phyloP scores from a whole-genome alignment of 2,888 invertebrate species.

The Theristus sp. region DNA sequence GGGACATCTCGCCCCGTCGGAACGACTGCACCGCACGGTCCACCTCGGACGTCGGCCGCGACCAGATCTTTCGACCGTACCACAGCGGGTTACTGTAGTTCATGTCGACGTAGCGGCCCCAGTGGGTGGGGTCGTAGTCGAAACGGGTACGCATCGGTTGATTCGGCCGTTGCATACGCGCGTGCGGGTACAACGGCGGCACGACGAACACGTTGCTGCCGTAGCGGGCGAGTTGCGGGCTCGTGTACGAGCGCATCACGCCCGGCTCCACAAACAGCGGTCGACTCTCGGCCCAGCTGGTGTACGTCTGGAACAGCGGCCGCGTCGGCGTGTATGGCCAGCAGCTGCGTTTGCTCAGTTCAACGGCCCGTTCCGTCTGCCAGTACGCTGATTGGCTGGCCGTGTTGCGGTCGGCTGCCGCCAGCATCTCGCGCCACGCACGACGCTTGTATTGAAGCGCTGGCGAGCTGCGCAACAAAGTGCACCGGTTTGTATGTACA shows the following conservation, averaged over 20 bases:
- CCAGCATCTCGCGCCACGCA: neutral
- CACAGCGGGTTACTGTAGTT: neutral
- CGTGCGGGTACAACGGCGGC: neutral
- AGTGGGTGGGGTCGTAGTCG: neutral
- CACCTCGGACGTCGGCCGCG: neutral
- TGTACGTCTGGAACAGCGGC: too few species aligned
- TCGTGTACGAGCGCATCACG: neutral
- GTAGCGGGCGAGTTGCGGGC: neutral
- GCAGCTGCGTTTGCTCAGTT: too few species aligned
- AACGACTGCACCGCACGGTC: neutral
- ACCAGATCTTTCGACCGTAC: neutral
- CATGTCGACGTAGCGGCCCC: neutral
- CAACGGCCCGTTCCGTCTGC: too few species aligned
- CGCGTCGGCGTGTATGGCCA: too few species aligned
- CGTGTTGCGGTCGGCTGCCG: neutral
- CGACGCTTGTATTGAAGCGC: neutral
- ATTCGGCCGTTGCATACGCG: neutral
- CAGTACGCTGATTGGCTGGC: neutral
- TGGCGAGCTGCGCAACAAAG: neutral
- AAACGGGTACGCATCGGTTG: neutral
- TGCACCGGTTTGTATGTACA: too few species aligned
- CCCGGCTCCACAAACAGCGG: neutral
- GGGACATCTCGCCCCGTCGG: neutral
- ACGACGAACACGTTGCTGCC: neutral
- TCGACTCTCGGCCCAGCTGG: neutral